Base-by-base conservation (phyloP, 2,888 invertebrate genomes). In the Harpalus rufipes region DNA sequence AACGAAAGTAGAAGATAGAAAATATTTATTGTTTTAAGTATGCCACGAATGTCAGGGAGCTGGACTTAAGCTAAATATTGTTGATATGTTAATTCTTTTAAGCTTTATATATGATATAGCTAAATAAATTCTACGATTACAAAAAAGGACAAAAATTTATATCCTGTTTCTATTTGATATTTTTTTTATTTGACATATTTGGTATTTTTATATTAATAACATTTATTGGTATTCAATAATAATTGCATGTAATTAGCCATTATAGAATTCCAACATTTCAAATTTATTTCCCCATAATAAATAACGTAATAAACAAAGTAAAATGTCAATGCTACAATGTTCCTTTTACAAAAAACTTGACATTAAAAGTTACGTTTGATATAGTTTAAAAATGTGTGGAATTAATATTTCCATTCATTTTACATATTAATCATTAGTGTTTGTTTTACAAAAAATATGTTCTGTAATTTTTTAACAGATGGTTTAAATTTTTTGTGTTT, bases 401-500 rank as follows among this genome's bases (percentile, higher is more conserved):
- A 41, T 18, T 74, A 16, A 51, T 32, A 18, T 74, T 74, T 41
- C 41, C n/a, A 51, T 74, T 68, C 12, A n/a, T 74, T 74, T 61
- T 18, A 18, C 18, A 61, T 58, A 58, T 59, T 79, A 25, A 56
- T 32, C 14, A 79, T 25, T 56, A 79, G n/a, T 18, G 61, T 79
- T 39, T 58, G 25, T 59, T 72, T 72, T 7, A 18, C 21, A 39
- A 72, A 72, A 72, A 72, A 72, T 39, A 32, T 72, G 14, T 32
- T 32, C 41, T 8, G 21, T 21, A 39, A 25, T 41, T 44, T 32
- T 41, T 44, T n/a, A 25, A 58, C 79, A 58, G 59, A 56, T 61
- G 79, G 21, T 79, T 41, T 59, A 79, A 78, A 18, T 16, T 78
- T 56, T 18, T 25, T 56, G 14, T 51, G 78, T 78, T 78, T 59